Percentiles rank a stretch among this genome's conserved stretches.
phyloP scores from a whole-genome alignment of 2,797 vertebrate species.

The Sebastes taczanowskii region DNA sequence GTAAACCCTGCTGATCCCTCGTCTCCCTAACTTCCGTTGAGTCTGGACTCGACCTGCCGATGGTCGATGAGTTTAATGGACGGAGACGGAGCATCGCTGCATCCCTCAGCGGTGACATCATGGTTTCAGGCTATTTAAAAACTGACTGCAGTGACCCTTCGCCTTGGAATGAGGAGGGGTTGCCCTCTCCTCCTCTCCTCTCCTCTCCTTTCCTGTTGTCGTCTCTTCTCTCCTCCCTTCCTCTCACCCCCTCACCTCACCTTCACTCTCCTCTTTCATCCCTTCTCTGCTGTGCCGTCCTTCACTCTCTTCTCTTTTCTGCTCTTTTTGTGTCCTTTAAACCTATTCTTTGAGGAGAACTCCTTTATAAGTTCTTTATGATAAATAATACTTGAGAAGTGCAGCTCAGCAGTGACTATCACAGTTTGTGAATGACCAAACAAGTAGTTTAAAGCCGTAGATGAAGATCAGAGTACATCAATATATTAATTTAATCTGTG shows the following conservation, averaged over 20 bases:
- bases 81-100: slow-evolving; percentile 11
- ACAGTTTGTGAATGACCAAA: neutral
- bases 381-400: neutral
- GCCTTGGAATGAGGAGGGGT: slow-evolving; percentile 53
- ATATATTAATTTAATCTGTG: neutral
- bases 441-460: neutral
- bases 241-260: slow-evolving; percentile 11
- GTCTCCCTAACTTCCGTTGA: slow-evolving; percentile 28
- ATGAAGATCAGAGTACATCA: neutral
- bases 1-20: neutral
- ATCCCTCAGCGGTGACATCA: slow-evolving; percentile 72
- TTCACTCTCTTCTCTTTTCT: neutral
- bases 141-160: slow-evolving; percentile 59
- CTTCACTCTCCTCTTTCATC: slow-evolving; percentile 22
- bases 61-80: slow-evolving; percentile 48
- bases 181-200: slow-evolving; percentile 30
- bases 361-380: neutral
- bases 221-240: slow-evolving; percentile 5
- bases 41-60: slow-evolving; percentile 23
- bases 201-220: slow-evolving; percentile 4
- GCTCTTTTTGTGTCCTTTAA: neutral
- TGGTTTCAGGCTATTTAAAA: slow-evolving; percentile 74
- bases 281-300: neutral
- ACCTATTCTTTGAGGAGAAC: neutral
- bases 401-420: neutral